These are phyloP conservation scores for Argya squamiceps DNA, from an alignment of 2,797 vertebrate genomes.

Conservation along the genomic window DNA sequence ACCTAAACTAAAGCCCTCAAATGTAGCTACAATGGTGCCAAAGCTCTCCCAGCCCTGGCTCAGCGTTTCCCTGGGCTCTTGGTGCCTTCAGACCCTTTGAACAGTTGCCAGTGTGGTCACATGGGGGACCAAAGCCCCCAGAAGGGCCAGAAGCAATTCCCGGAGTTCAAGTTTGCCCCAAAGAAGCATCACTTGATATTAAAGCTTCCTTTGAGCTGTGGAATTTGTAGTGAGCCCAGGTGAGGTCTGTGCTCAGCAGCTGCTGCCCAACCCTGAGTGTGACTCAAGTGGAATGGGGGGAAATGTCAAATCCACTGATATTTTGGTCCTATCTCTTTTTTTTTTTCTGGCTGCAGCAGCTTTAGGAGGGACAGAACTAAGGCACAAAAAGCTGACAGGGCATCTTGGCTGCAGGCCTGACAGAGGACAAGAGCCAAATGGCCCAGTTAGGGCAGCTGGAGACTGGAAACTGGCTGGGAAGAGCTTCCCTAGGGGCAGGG, in stretches of 20 bases:
- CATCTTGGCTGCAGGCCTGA: not conserved
- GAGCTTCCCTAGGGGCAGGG: not conserved
- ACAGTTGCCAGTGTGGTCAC: not conserved
- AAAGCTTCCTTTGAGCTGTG: not conserved
- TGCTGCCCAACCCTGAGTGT: not conserved
- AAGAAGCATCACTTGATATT: not conserved
- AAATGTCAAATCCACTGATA: not conserved
- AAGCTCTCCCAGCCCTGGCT: not conserved
- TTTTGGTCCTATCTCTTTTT: not conserved
- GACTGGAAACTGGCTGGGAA: not conserved
- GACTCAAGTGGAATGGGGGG: not conserved
- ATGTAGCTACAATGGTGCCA: accelerated
- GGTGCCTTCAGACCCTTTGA: not conserved
- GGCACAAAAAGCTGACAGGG: not conserved
- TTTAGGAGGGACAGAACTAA: not conserved
- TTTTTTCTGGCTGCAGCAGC: not conserved
- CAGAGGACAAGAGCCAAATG: not conserved
- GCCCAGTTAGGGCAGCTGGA: not conserved
- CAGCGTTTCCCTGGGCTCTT: not conserved
- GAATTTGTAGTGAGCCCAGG: not conserved
- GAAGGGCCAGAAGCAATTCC: not conserved
- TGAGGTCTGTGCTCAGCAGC: not conserved
- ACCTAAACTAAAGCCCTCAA: not conserved
- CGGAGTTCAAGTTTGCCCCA: not conserved
- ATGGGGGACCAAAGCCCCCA: not conserved